Conservation (phyloP, 2,888 invertebrate genomes). For the Patella depressa region DNA sequence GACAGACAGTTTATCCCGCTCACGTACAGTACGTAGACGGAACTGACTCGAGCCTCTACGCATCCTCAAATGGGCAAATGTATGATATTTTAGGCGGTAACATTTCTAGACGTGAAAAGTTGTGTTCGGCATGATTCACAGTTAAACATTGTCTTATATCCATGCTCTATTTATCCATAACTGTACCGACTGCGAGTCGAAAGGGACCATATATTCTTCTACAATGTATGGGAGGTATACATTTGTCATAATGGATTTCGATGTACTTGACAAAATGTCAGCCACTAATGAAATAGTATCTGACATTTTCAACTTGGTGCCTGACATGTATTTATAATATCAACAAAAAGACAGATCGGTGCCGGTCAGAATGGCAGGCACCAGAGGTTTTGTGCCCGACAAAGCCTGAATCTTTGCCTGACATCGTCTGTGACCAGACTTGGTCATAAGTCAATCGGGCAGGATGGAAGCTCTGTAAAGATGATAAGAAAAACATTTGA, state of each 20-base stretch:
- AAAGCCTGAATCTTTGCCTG: too few species aligned
- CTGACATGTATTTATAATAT: too few species aligned
- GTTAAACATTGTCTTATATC: conserved; percentile 26
- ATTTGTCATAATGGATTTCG: conserved; percentile 17
- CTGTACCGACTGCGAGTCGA: not conserved
- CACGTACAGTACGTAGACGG: conserved; percentile 80
- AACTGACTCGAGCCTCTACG: conserved; percentile 76
- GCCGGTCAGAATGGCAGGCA: too few species aligned
- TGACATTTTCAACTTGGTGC: too few species aligned
- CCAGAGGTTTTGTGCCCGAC: too few species aligned
- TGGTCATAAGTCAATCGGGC: not conserved
- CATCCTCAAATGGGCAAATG: conserved; percentile 78
- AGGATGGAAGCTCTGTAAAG: not conserved
- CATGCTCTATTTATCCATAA: conserved; percentile 23
- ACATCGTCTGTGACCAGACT: not conserved
- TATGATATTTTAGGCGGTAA: conserved; percentile 67
- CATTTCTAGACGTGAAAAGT: conserved; percentile 50
- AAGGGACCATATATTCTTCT: not conserved
- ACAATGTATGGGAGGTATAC: conserved; percentile 23
- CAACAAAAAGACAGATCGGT: too few species aligned
- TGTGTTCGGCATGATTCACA: conserved; percentile 40
- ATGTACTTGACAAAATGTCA: too few species aligned
- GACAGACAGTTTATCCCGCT: conserved; percentile 74
- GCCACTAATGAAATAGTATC: too few species aligned
- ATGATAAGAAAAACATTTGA: not conserved